Percentiles rank a stretch among this genome's conserved stretches.
Evolutionary conservation across 53 echinoderm and acorn worm genomes (phyloP).

Genomic region (Patiria pectinifera): DNA sequence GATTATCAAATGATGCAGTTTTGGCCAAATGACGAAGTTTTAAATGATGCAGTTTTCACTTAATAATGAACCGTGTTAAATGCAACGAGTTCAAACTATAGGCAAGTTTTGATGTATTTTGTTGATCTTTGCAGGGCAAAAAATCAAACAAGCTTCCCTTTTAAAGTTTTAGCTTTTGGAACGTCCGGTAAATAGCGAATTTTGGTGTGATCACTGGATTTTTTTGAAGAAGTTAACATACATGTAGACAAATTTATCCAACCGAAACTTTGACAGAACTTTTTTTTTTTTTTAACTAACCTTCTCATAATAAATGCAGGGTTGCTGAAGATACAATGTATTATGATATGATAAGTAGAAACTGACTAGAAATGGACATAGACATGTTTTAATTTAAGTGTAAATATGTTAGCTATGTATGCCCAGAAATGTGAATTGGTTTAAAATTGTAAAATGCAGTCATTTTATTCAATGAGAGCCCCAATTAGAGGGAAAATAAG

Average conservation of each 20-base stretch:
- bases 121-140: too few species aligned
- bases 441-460: background rate
- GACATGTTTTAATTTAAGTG: background rate
- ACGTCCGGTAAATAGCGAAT: too few species aligned
- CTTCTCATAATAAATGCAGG: background rate
- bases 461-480: background rate
- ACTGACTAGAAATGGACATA: background rate
- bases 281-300: background rate
- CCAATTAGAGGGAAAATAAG: background rate
- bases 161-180: too few species aligned
- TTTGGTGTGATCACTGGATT: too few species aligned
- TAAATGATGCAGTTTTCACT: too few species aligned
- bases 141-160: too few species aligned
- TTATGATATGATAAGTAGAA: background rate
- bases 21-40: too few species aligned
- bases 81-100: too few species aligned
- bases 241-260: background rate
- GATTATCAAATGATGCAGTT: too few species aligned
- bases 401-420: background rate
- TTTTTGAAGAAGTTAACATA: background rate
- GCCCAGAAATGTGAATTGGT: background rate
- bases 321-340: background rate
- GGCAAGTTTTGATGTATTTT: too few species aligned
- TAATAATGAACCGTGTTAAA: too few species aligned
- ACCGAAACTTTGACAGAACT: background rate